Base-by-base conservation (phyloP, 2,888 invertebrate species). In the Hyppa rectilinea region DNA sequence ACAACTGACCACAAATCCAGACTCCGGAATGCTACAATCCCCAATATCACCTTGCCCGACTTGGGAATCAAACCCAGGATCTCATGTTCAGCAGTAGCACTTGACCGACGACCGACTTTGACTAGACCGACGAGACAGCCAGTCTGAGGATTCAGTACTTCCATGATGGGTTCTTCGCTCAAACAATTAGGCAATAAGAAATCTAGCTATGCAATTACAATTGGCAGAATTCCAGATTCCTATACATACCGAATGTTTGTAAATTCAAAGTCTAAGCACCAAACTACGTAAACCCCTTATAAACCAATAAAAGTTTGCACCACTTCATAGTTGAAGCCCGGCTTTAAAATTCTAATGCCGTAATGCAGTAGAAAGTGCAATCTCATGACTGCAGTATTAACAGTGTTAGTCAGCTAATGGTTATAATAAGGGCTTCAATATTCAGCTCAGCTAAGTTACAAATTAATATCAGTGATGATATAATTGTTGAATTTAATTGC, bases 301-400 rank as follows among this genome's bases (percentile, higher is more conserved):
- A 52, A 53, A 55, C 40, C 40, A 50, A 49, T 65, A 70, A 53
- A 58, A 58, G 10, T 75, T 75, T 38, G 20, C 52, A 23, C 47
- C 40, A 60, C 45, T 62, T 36, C 29, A 63, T 76, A 58, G 38
- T 59, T 29, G 20, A 50, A 81, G 29, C 34, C 43, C 10, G 26
- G 40, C 38, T 71, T 75, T 78, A 69, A 83, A 76, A 75, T 80
- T 73, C 60, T 73, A 73, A 81, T 80, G 38, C 31, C 64, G 61
- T 80, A 75, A 80, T 64, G 52, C 52, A 71, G 68, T 76, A 77
- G 63, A 80, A 82, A 83, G 52, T 74, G 75, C 81, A 64, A 71
- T 66, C 70, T 83, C 78, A 76, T 74, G 85, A 78, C n/a, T n/a
- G 59, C 53, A 61, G 71, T 53, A 66, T n/a, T n/a, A 78, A 85